phyloP scores from a whole-genome alignment of 2,888 invertebrate genomes.

The Tipula helvola region DNA sequence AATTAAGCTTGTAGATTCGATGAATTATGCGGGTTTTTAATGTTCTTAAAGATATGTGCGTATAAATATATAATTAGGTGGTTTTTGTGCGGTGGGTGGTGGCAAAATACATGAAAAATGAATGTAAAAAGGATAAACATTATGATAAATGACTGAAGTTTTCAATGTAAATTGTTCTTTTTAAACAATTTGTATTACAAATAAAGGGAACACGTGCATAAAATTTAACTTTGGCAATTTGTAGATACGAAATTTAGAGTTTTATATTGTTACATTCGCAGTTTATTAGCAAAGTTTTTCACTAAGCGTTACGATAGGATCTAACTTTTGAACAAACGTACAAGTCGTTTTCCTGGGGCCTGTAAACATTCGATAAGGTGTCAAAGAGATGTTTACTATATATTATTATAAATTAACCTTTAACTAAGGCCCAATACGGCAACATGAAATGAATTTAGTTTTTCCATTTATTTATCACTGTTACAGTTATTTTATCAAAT shows the following conservation, averaged over 20 bases:
- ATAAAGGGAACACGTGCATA: not conserved
- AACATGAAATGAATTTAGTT: too few relatives aligned
- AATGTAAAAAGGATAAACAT: not conserved
- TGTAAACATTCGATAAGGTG: too few relatives aligned
- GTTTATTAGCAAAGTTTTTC: too few relatives aligned
- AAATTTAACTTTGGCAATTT: not conserved
- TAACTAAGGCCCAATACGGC: too few relatives aligned
- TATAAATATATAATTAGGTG: not conserved
- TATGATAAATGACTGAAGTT: not conserved
- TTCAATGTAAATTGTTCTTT: not conserved
- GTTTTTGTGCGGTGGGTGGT: not conserved
- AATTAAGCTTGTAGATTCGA: not conserved
- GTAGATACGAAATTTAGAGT: not conserved
- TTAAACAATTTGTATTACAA: not conserved
- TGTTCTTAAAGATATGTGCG: not conserved
- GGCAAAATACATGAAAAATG: not conserved
- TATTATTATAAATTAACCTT: too few relatives aligned
- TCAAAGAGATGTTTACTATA: too few relatives aligned
- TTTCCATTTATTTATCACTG: too few relatives aligned
- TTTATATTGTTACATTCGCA: too few relatives aligned
- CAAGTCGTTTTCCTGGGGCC: too few relatives aligned
- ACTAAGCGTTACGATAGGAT: too few relatives aligned
- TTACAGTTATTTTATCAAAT: too few relatives aligned
- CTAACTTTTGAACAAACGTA: too few relatives aligned
- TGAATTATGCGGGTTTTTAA: not conserved